phyloP scores from a whole-genome alignment of 2,113 vertebrate genomes.

The Martes martes region DNA sequence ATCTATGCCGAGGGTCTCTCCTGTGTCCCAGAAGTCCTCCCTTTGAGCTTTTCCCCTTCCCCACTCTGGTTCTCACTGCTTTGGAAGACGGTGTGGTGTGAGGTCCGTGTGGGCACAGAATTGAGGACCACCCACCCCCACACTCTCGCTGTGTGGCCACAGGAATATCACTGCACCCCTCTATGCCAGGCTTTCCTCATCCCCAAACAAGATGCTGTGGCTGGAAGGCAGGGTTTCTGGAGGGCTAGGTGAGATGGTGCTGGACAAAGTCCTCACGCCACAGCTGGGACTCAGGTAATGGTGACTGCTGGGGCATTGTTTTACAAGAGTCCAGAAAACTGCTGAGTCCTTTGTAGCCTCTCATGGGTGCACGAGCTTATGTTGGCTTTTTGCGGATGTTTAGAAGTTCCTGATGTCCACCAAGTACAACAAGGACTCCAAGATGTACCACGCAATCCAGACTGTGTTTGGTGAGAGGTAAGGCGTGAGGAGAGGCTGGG shows the following conservation, averaged over 20 bases:
- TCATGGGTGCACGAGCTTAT: rapidly evolving
- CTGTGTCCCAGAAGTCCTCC: not conserved
- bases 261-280: rapidly evolving
- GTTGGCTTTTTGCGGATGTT: constrained; percentile 32
- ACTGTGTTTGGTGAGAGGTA: constrained; percentile 84
- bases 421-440: constrained; percentile 81
- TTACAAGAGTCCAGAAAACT: not conserved
- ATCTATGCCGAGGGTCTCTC: not conserved
- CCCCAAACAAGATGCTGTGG: not conserved
- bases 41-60: not conserved
- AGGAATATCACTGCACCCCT: not conserved
- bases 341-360: not conserved
- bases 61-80: not conserved
- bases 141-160: not conserved
- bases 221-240: not conserved
- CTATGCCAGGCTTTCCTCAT: not conserved
- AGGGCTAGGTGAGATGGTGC: rapidly evolving
- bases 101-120: not conserved
- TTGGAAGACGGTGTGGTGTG: rapidly evolving
- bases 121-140: not conserved
- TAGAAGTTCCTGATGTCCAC: constrained; percentile 86
- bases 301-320: not conserved
- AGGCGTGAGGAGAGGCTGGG: rapidly evolving
- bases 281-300: not conserved
- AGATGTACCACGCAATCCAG: constrained; percentile 74